A percentile compares a stretch with the other conserved stretches of the same genome.
phyloP scores from a whole-genome alignment of 2,797 vertebrate species.

The Myotis findleyi region DNA sequence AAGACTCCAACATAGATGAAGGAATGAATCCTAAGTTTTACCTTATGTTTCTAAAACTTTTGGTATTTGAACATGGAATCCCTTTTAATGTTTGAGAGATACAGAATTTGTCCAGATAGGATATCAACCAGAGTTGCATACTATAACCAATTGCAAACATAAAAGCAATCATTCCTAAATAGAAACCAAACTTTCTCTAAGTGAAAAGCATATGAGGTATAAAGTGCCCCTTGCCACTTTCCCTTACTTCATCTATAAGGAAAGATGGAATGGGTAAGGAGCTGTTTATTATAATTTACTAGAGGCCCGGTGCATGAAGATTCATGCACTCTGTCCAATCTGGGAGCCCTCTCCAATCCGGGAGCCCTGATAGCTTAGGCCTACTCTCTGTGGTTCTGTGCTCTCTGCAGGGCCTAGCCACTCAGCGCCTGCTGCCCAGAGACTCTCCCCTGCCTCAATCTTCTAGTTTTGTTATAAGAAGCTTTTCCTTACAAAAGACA shows the following conservation, averaged over 20 bases:
- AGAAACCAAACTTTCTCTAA: background rate
- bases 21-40: conserved; percentile 23
- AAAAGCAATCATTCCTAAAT: conserved; percentile 29
- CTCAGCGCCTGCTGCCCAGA: too few species aligned
- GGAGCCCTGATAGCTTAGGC: too few species aligned
- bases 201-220: background rate
- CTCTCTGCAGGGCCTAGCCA: too few species aligned
- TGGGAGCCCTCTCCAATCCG: too few species aligned
- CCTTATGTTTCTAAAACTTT: conserved; percentile 21
- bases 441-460: too few species aligned
- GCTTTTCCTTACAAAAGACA: too few species aligned
- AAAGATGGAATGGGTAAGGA: background rate
- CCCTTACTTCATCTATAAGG: background rate
- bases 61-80: conserved; percentile 37
- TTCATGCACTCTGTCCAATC: too few species aligned
- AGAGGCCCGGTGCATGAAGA: too few species aligned
- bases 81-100: conserved; percentile 51
- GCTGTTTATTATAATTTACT: background rate
- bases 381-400: too few species aligned
- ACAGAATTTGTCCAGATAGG: background rate
- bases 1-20: conserved; percentile 46
- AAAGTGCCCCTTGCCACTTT: background rate
- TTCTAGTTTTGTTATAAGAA: too few species aligned
- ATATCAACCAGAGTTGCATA: background rate
- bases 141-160: conserved; percentile 4